phyloP scores from a whole-genome alignment of 2,797 vertebrate genomes.

The Manis javanica region DNA sequence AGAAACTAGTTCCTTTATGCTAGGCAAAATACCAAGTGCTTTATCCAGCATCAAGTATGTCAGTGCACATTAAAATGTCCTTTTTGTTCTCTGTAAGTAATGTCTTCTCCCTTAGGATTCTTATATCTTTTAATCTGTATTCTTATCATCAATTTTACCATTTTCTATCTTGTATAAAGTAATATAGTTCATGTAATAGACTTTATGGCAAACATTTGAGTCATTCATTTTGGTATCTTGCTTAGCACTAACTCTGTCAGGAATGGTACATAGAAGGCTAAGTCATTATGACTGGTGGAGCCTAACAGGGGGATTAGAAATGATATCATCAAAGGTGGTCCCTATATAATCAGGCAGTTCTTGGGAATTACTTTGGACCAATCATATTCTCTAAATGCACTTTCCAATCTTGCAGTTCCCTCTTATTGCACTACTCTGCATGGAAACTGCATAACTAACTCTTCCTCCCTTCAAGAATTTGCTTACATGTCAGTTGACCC shows the following conservation, averaged over 20 bases:
- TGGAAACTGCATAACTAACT: neutral
- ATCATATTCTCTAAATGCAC: neutral
- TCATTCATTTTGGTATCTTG: neutral
- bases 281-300: neutral
- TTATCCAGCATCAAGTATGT: neutral
- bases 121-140: neutral
- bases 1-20: neutral
- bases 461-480: neutral
- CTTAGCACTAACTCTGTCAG: neutral
- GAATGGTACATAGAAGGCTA: neutral
- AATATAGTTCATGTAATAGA: neutral
- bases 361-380: neutral
- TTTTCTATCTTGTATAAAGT: neutral
- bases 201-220: neutral
- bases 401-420: neutral
- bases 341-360: neutral
- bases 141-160: neutral
- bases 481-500: neutral
- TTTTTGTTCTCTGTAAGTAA: neutral
- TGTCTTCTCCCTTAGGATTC: neutral
- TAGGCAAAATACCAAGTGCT: neutral
- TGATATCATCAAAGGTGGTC: neutral
- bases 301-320: neutral
- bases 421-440: neutral
- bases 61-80: neutral